These are phyloP conservation scores for Melipona beecheii DNA, from an alignment of 2,888 invertebrate species.

Conservation along the genomic window DNA sequence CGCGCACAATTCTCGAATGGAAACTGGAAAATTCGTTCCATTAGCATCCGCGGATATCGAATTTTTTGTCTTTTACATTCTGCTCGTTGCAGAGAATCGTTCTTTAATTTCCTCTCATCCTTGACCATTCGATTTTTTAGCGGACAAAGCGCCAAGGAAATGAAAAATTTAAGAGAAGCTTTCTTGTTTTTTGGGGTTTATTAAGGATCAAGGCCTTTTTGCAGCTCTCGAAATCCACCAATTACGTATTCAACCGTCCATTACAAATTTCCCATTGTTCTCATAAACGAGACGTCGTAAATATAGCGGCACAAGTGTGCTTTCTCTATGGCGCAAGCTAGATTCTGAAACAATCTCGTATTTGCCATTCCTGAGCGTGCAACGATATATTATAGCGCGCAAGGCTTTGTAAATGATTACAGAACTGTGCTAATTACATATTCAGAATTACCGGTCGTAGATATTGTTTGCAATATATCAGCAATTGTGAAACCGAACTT, in stretches of 20 bases:
- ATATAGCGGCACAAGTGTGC: conserved; percentile 24
- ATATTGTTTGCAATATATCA: neutral
- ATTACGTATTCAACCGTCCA: conserved; percentile 30
- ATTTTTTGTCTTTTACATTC: neutral
- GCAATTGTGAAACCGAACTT: neutral
- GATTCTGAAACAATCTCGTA: conserved; percentile 34
- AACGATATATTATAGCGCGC: neutral
- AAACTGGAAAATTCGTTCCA: conserved; percentile 38
- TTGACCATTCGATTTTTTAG: conserved; percentile 13
- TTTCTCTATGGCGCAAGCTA: neutral
- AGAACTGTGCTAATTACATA: conserved; percentile 24
- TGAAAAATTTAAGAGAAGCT: neutral
- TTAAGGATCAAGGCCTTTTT: neutral
- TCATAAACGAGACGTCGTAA: conserved; percentile 31
- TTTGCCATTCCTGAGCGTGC: conserved; percentile 16
- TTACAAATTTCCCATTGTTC: conserved; percentile 34
- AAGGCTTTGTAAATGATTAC: neutral
- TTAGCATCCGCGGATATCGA: neutral
- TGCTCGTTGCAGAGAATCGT: neutral
- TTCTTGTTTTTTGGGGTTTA: neutral
- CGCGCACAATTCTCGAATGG: neutral
- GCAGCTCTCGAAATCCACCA: neutral
- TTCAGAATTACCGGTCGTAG: neutral
- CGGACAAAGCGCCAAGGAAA: conserved; percentile 1
- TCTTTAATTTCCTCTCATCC: conserved; percentile 38